A percentile compares a stretch with the other conserved stretches of the same genome.
phyloP scores from a whole-genome alignment of 2,888 invertebrate genomes.

The Diarsia rubi region DNA sequence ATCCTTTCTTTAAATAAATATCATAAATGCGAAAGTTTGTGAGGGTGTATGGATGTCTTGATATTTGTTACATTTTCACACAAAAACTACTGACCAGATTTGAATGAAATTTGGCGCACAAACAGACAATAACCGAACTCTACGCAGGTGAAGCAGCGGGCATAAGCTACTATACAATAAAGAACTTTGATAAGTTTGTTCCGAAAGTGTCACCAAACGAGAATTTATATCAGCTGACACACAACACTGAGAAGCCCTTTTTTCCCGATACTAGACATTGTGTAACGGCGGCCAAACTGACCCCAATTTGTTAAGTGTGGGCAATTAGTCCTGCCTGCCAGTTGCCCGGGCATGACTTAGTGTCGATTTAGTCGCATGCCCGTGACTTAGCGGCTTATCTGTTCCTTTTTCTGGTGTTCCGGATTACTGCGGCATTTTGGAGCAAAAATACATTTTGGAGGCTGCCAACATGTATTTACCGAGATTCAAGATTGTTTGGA shows the following conservation, averaged over 20 bases:
- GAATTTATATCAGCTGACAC: background rate
- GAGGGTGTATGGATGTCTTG: too few relatives aligned
- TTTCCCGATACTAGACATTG: background rate
- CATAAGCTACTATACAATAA: background rate
- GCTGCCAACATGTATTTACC: background rate
- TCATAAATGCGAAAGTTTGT: too few relatives aligned
- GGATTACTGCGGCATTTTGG: constrained; percentile 41
- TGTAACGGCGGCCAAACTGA: constrained; percentile 12
- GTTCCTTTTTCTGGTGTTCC: constrained; percentile 44
- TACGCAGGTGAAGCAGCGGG: too few relatives aligned
- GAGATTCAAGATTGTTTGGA: constrained; percentile 2
- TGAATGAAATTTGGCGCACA: too few relatives aligned
- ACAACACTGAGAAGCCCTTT: background rate
- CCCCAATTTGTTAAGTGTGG: constrained; percentile 47
- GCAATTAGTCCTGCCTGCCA: constrained; percentile 40
- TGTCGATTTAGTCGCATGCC: background rate
- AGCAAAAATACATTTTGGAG: constrained; percentile 9
- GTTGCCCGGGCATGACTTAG: constrained; percentile 15
- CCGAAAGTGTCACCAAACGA: background rate
- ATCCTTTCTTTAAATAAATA: background rate
- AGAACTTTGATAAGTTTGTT: background rate
- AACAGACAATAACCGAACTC: too few relatives aligned
- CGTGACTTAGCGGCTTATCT: constrained; percentile 57
- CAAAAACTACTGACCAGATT: too few relatives aligned
- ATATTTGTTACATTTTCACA: too few relatives aligned